Conservation (phyloP, 35 echinoderm and acorn worm species). For the Chiridota heheva region DNA sequence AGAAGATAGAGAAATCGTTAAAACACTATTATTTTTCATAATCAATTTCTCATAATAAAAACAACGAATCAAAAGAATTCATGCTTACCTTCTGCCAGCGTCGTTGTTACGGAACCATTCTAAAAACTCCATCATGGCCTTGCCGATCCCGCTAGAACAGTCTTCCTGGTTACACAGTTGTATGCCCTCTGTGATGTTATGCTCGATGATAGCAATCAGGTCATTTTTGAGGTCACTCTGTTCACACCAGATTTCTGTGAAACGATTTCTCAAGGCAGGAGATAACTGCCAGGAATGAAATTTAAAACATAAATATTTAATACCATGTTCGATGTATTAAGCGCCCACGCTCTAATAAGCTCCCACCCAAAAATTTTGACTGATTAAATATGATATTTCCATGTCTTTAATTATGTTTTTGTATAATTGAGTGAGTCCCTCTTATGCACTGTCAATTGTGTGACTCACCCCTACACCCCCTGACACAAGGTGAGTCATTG, state of each 20-base stretch:
- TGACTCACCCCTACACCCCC: no score
- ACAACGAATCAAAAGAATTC: no score
- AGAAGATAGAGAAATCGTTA: no score
- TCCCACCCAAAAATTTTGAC: background rate
- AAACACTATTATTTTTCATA: no score
- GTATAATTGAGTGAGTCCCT: background rate
- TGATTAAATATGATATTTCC: background rate
- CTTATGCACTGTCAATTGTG: no score
- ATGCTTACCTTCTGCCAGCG: constrained; percentile 85
- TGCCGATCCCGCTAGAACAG: constrained; percentile 80
- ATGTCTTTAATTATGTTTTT: background rate
- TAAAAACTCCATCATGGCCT: constrained; percentile 89
- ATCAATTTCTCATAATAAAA: no score
- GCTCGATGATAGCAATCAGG: constrained; percentile 85
- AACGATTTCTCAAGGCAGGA: constrained; percentile 88
- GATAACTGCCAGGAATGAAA: constrained; percentile 63
- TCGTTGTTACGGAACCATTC: constrained; percentile 94
- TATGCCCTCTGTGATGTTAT: constrained; percentile 81
- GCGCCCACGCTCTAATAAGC: no score
- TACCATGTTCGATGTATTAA: no score
- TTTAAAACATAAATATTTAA: background rate
- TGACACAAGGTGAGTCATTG: no score
- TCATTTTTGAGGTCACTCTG: constrained; percentile 63
- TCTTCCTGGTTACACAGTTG: constrained; percentile 90
- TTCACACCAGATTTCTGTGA: constrained; percentile 97